Conservation (phyloP, 2,888 invertebrate species). For the Diadromus collaris region DNA sequence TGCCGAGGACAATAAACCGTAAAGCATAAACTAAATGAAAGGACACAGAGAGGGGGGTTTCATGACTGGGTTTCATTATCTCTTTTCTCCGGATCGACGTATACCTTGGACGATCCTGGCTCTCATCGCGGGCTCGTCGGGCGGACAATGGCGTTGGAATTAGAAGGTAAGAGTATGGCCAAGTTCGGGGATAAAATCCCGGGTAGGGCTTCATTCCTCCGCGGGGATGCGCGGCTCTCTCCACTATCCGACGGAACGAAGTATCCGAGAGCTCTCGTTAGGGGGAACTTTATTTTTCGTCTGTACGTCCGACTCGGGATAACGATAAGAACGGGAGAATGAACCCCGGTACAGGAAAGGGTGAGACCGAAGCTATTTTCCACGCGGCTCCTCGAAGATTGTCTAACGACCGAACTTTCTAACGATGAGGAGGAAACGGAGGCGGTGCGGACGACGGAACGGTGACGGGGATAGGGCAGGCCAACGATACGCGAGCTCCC, state of each 20-base stretch:
- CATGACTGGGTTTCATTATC: constrained; percentile 40
- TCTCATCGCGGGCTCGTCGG: neutral
- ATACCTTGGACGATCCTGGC: neutral
- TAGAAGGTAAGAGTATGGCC: neutral
- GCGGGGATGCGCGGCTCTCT: neutral
- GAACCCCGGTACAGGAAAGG: neutral
- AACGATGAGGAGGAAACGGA: constrained; percentile 22
- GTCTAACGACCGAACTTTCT: constrained; percentile 55
- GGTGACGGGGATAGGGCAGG: neutral
- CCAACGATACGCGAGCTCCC: constrained; percentile 56
- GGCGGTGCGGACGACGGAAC: constrained; percentile 14
- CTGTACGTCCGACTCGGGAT: neutral
- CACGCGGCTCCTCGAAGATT: constrained; percentile 32
- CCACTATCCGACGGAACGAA: constrained; percentile 1
- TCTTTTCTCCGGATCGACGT: constrained; percentile 11
- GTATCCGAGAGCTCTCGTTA: constrained; percentile 23
- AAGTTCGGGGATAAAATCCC: neutral
- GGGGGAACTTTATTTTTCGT: constrained; percentile 27
- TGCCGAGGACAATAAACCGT: constrained; percentile 36
- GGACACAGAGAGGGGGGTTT: neutral
- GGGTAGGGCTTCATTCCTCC: neutral
- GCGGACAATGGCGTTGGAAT: neutral
- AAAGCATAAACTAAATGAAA: constrained; percentile 42
- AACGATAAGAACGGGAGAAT: neutral
- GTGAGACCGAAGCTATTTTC: constrained; percentile 13